Conservation (phyloP, 1,140 invertebrate genomes). For the Pseudomyrmex pallidus region DNA sequence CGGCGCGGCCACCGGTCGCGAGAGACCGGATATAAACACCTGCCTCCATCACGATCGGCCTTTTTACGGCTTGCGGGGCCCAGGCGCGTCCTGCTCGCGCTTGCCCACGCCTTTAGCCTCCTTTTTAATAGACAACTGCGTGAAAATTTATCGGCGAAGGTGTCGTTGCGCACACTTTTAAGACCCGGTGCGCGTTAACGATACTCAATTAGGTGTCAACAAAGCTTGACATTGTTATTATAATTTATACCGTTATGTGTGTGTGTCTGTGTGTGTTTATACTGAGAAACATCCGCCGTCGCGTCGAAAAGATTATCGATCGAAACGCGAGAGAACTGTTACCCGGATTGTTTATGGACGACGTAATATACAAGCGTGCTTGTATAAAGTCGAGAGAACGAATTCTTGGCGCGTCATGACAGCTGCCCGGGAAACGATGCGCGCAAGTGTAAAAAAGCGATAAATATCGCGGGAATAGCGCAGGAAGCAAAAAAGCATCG, state of each 20-base stretch:
- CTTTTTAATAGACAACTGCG: slow-evolving; percentile 61
- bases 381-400: neutral
- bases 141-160: slow-evolving; percentile 75
- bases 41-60: slow-evolving; percentile 79
- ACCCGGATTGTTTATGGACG: slow-evolving; percentile 14
- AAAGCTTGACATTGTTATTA: slow-evolving; percentile 58
- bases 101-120: slow-evolving; percentile 73
- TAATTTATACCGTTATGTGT: neutral
- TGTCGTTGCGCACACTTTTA: slow-evolving; percentile 62
- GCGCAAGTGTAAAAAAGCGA: neutral
- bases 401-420: slow-evolving; percentile 26
- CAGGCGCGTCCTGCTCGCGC: slow-evolving; percentile 66
- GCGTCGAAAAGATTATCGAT: slow-evolving; percentile 18
- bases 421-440: slow-evolving; percentile 5
- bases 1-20: slow-evolving; percentile 65
- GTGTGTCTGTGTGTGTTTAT: too few relatives aligned
- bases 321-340: neutral
- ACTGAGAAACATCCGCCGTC: neutral
- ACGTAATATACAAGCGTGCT: slow-evolving; percentile 3
- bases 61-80: slow-evolving; percentile 68
- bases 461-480: neutral
- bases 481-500: neutral
- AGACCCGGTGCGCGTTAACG: slow-evolving; percentile 68
- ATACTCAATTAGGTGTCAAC: slow-evolving; percentile 65
- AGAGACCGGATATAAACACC: slow-evolving; percentile 82